Base-by-base conservation (phyloP, 2,797 vertebrate species). In the Emys orbicularis region DNA sequence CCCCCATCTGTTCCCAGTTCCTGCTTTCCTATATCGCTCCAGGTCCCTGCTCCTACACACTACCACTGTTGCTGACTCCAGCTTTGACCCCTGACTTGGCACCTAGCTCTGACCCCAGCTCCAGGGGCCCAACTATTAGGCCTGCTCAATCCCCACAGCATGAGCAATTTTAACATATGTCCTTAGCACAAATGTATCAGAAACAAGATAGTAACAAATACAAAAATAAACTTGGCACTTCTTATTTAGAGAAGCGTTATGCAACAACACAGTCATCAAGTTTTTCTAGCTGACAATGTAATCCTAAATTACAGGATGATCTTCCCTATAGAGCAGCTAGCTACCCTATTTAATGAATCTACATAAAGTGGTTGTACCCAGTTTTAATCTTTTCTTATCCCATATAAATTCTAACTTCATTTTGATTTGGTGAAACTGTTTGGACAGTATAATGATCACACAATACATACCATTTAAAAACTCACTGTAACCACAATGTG, bases 201-300 rank as follows among this genome's bases (percentile, higher is more conserved):
- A 37, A 86, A 27, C 25, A 49, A 15, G 29, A 89, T 77, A 94
- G 84, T 90, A 93, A 54, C 37, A n/a, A 19, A 74, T 82, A 87
- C 34, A 96, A 84, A 96, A 95, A 92, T 84, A 80, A 95, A 74
- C 52, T 3, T 56, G 54, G 79, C 44, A 21, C 1, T 88, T 86
- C 77, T 65, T 81, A 86, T 88, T 77, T 77, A 90, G 65, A 89
- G 61, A 65, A 57, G 87, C 27, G 41, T 87, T 89, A 79, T 74
- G 85, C 37, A 93, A 31, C 4, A 2, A 59, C 37, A 52, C 1
- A 82, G n/a, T 90, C 19, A 79, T 86, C 57, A 44, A 2, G 54
- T 44, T 90, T 92, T 96, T 88, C 81, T 94, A 84, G 12, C 65
- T 95, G 57, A 59, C 54, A 79, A 52, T 3, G 50, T 37, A 23